phyloP scores from a whole-genome alignment of 1,140 invertebrate species.

The Phocides pigmalion region DNA sequence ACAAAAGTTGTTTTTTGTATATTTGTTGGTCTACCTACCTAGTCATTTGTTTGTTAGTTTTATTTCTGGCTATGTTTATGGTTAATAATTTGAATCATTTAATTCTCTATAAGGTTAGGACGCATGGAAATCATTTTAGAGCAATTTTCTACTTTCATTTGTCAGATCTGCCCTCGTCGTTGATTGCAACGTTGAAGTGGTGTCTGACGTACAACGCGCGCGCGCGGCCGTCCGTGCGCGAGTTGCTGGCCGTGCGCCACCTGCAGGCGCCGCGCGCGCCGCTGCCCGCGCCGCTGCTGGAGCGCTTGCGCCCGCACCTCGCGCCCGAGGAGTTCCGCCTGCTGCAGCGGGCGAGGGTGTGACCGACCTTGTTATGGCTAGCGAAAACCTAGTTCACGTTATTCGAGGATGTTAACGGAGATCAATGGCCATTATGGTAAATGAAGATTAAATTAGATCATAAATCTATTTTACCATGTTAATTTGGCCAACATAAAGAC shows the following conservation, averaged over 20 bases:
- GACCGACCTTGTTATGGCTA: conserved; percentile 9
- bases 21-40: no score
- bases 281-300: conserved; percentile 49
- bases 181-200: conserved; percentile 74
- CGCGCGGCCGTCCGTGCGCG: conserved; percentile 67
- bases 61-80: no score
- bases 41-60: no score
- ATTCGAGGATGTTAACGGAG: neutral
- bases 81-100: no score
- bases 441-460: neutral
- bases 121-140: no score
- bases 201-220: conserved; percentile 78
- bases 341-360: conserved; percentile 56
- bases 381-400: conserved; percentile 25
- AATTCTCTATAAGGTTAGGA: no score
- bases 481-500: no score
- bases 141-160: no score
- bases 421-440: neutral
- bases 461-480: no score
- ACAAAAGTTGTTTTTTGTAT: no score
- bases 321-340: conserved; percentile 53
- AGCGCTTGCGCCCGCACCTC: conserved; percentile 50
- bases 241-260: conserved; percentile 68
- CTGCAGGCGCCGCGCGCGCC: conserved; percentile 45
- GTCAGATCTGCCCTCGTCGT: conserved; percentile 69